These are phyloP conservation scores for Fragum fragum DNA, from an alignment of 2,888 invertebrate genomes.

Conservation along the genomic window DNA sequence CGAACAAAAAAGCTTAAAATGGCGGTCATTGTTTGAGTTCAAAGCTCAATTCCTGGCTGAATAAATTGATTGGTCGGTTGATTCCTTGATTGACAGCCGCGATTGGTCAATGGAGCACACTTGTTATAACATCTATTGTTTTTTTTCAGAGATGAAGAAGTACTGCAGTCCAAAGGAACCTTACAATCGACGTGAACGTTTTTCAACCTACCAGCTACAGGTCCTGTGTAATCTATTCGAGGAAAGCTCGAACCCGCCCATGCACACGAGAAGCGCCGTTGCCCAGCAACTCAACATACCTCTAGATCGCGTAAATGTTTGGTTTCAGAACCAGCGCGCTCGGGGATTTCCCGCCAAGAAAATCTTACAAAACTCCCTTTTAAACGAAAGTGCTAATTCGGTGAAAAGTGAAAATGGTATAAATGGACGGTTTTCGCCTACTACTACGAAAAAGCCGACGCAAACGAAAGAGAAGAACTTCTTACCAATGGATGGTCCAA, in stretches of 20 bases:
- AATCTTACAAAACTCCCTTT: constrained; percentile 63
- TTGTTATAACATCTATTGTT: too few species aligned
- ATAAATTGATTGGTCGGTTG: too few species aligned
- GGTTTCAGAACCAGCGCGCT: constrained; percentile 76
- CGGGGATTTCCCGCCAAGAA: constrained; percentile 73
- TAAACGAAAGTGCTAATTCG: constrained; percentile 31
- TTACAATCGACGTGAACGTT: constrained; percentile 67
- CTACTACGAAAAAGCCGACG: background rate
- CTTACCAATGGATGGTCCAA: background rate
- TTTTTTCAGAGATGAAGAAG: constrained; percentile 67
- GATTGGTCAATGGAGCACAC: too few species aligned
- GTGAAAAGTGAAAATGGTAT: constrained; percentile 23
- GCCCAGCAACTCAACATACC: constrained; percentile 70
- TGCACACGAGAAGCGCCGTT: constrained; percentile 65
- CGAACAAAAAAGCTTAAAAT: too few species aligned
- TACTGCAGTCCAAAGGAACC: constrained; percentile 56
- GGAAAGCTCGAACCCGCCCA: constrained; percentile 70
- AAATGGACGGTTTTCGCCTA: background rate
- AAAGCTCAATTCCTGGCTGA: too few species aligned
- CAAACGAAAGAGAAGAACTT: background rate
- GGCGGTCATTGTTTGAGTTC: too few species aligned
- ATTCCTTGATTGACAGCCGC: too few species aligned
- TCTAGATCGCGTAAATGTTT: constrained; percentile 73
- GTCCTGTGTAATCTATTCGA: constrained; percentile 73
- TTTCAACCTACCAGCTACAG: constrained; percentile 69